Base-by-base conservation (phyloP, 2,797 vertebrate genomes). In the Enteromius anoplus region DNA sequence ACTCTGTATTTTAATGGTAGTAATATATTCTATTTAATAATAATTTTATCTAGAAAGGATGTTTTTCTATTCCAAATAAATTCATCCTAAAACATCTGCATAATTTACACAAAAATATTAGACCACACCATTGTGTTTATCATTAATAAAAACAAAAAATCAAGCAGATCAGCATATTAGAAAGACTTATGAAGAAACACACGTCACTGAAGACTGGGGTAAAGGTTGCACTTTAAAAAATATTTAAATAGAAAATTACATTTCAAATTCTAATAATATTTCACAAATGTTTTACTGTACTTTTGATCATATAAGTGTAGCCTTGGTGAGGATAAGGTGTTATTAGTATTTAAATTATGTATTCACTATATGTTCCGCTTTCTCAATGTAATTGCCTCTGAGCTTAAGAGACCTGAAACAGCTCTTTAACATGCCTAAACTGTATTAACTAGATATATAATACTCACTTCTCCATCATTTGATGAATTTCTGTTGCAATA, bases 401-500 rank as follows among this genome's bases (percentile, higher is more conserved):
- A 47, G 6, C 12, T 17, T 14, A 12, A 69, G 66, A 11, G 40
- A 45, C 37, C 12, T 26, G 12, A 45, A 47, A 29, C 23, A 10
- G 26, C 14, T 47, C 3, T 47, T 47, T 47, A 71, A 26, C 42
- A 45, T 55, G 17, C 29, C 21, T 73, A 34, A 55, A 75, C 0
- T 37, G 5, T 0, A 6, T 37, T 2, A 14, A 15, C 5, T 55
- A 11, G 71, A 73, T 75, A 75, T 34, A n/a, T 37, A 37, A n/a
- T 15, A 37, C 29, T 73, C 29, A 21, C 70, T 72, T 72, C 71
- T 73, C 29, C 17, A 37, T 53, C 29, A 53, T 73, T 53, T 53
- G 19, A 73, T 73, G 10, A 53, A 73, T 73, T 53, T 21, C 19
- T 53, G 29, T 65, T 19, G 29, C 29, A 17, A 65, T 73, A 73